Conservation (phyloP, 2,113 vertebrate species). For the Trinectes maculatus region DNA sequence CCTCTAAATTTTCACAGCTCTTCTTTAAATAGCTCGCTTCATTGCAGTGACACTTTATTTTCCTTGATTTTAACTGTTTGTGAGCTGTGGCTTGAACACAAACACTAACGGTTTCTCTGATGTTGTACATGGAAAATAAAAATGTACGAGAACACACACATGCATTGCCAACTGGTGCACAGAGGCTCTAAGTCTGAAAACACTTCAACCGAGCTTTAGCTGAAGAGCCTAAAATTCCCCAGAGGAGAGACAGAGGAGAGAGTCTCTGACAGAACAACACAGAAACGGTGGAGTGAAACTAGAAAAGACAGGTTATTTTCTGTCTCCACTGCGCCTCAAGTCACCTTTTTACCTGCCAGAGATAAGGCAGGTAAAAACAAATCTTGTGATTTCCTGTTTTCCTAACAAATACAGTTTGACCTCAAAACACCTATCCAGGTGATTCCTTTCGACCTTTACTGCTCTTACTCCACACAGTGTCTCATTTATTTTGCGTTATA, state of each 20-base stretch:
- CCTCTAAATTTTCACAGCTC: not conserved
- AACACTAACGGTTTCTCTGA: constrained; percentile 40
- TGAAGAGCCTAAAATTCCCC: constrained; percentile 39
- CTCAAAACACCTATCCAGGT: constrained; percentile 10
- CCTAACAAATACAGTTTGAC: constrained; percentile 33
- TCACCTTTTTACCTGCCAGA: constrained; percentile 12
- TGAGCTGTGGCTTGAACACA: constrained; percentile 17
- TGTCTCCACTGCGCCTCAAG: constrained; percentile 34
- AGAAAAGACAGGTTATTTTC: constrained; percentile 42
- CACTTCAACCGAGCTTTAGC: constrained; percentile 32
- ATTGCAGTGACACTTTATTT: constrained; percentile 23
- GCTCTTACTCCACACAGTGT: constrained; percentile 6
- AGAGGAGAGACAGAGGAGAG: constrained; percentile 37
- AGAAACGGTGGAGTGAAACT: constrained; percentile 25
- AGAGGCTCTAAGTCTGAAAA: constrained; percentile 32
- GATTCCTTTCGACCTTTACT: constrained; percentile 14
- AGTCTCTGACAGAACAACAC: constrained; percentile 58
- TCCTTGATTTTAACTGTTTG: constrained; percentile 19
- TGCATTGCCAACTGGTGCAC: not conserved
- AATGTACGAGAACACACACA: not conserved
- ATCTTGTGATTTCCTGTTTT: constrained; percentile 7
- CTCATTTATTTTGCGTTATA: constrained; percentile 18
- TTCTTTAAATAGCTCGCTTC: no score
- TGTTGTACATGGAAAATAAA: constrained; percentile 21
- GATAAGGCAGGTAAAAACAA: constrained; percentile 28